phyloP scores from a whole-genome alignment of 2,888 invertebrate genomes.

The Sarcophaga caerulescens region DNA sequence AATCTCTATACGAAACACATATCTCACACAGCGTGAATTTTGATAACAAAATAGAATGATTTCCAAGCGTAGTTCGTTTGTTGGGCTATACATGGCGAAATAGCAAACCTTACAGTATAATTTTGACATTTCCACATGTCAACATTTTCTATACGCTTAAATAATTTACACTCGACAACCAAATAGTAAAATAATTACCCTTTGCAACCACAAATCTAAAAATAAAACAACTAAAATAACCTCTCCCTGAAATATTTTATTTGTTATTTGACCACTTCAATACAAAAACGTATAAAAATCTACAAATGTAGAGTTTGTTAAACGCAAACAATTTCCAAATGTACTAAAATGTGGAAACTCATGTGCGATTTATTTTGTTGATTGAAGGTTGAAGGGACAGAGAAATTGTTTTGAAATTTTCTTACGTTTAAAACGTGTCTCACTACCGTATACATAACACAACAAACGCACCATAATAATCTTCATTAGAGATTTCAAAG shows the following conservation, averaged over 20 bases:
- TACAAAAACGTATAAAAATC: not conserved
- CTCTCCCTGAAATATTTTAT: constrained; percentile 10
- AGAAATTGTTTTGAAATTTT: not conserved
- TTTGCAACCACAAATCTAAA: not conserved
- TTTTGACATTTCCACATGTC: too few relatives aligned
- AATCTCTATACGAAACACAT: too few relatives aligned
- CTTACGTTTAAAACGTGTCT: constrained; percentile 3
- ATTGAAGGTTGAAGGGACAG: not conserved
- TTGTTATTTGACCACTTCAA: constrained; percentile 38
- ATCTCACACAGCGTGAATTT: too few relatives aligned
- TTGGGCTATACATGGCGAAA: too few relatives aligned
- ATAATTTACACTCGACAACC: too few relatives aligned
- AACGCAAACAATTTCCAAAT: constrained; percentile 8
- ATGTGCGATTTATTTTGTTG: constrained; percentile 35
- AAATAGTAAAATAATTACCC: too few relatives aligned
- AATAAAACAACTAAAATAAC: constrained; percentile 30
- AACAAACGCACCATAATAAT: constrained; percentile 36
- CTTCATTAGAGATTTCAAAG: constrained; percentile 55
- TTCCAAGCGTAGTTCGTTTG: too few relatives aligned
- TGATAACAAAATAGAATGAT: too few relatives aligned
- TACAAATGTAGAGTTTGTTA: not conserved
- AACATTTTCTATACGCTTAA: too few relatives aligned
- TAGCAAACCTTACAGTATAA: too few relatives aligned
- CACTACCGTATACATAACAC: not conserved
- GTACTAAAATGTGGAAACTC: constrained; percentile 18